Evolutionary conservation across 2,888 invertebrate genomes (phyloP).

Genomic region (Ypsolopha sequella): DNA sequence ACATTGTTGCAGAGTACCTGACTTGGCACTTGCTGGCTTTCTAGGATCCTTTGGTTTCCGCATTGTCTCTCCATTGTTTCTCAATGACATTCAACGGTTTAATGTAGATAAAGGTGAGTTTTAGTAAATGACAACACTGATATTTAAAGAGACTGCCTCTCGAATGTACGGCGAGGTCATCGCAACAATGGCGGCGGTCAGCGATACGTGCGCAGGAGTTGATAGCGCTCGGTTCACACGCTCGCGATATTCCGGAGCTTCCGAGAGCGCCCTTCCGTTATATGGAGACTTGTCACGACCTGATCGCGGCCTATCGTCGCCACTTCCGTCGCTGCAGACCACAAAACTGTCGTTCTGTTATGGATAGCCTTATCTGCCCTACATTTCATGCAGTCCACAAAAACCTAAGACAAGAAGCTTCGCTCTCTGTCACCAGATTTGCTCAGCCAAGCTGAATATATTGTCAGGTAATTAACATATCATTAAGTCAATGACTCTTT

Average conservation of each 20-base stretch:
- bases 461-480: not conserved
- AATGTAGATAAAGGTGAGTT: not conserved
- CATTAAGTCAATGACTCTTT: no score
- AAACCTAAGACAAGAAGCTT: not conserved
- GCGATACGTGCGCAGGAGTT: slow-evolving; percentile 4
- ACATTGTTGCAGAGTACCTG: not conserved
- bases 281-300: slow-evolving; percentile 39
- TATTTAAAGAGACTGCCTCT: slow-evolving; percentile 5
- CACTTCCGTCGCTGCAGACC: slow-evolving; percentile 64
- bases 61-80: not conserved
- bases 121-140: slow-evolving; percentile 3
- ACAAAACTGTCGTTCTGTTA: slow-evolving; percentile 22
- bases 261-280: slow-evolving; percentile 24
- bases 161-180: slow-evolving; percentile 25
- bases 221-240: slow-evolving; percentile 44
- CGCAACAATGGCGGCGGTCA: slow-evolving; percentile 14
- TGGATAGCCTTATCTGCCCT: not conserved
- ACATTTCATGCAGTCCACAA: not conserved
- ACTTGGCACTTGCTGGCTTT: no score
- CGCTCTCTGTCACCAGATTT: not conserved
- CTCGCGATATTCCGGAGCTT: slow-evolving; percentile 35
- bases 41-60: not conserved
- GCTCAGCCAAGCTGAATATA: not conserved
- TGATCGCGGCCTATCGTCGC: slow-evolving; percentile 43
- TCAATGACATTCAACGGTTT: not conserved